Evolutionary conservation across 2,888 invertebrate genomes (phyloP), one percentile per base, ranked within the genome.

Genomic region (Eulithis testata): DNA sequence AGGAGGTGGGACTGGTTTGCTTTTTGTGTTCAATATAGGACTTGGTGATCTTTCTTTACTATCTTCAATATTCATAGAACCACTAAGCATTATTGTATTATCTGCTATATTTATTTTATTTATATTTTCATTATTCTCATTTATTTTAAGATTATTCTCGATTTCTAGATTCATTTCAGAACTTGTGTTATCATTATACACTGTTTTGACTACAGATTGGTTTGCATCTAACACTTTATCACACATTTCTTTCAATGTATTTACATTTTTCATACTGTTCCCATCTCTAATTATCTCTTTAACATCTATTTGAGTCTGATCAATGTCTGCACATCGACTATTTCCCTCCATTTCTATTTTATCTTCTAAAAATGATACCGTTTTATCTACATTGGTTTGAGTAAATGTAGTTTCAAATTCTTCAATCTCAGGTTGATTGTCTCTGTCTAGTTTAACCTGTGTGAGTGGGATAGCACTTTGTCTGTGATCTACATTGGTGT

Each of bases 21-120:
- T 78, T 1, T 73, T 61, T 12, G 71, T 68, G 66, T 75, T 74
- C 8, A 89, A 75, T 55, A 90, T 74, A 45, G 88, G 87, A 70
- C 89, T 91, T 43, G 68, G 58, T 56, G 78, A 68, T 68, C 68
- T 76, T 66, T 68, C 67, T n/a, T 74, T 63, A 37, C 52, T 66
- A 0, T 73, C 12, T 11, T 59, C 68, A 36, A 37, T 60, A 59
- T 53, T 63, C n/a, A 53, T 73, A 64, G 52, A 63, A 58, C 59
- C 52, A 27, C 54, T 54, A 8, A 3, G 12, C 14, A 43, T 27
- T 36, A 52, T 44, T 60, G 21, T 8, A 45, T 52, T 2, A 12
- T 31, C 43, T 11, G 21, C 12, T 54, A 49, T 11, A 40, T 6
- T 47, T 5, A 9, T 52, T 40, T 45, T 31, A 55, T 9, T 21